Conservation (phyloP, 2,113 vertebrate species). For the Nyctibius bracteatus region DNA sequence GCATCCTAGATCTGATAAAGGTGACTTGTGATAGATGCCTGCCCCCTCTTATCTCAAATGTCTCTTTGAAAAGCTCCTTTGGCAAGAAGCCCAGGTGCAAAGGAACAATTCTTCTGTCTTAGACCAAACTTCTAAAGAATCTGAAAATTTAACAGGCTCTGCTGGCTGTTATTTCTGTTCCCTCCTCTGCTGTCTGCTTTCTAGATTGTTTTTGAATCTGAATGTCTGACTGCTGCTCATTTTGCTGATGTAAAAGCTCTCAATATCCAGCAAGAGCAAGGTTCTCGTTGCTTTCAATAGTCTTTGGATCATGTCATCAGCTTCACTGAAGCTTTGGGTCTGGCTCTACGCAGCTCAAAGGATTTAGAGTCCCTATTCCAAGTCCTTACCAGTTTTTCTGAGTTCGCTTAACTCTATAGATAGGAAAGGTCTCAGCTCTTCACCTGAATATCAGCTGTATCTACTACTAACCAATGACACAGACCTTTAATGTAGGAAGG, state of each 20-base stretch:
- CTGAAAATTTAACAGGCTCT: background rate
- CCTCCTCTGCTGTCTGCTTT: background rate
- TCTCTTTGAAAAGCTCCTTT: conserved; percentile 29
- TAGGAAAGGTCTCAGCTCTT: background rate
- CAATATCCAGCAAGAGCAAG: background rate
- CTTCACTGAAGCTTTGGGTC: background rate
- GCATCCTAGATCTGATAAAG: background rate
- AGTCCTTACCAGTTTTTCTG: background rate
- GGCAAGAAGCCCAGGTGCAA: background rate
- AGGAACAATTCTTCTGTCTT: background rate
- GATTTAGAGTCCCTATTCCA: background rate
- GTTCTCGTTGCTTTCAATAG: background rate
- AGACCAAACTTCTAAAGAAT: background rate
- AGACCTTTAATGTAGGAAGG: background rate
- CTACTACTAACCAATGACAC: background rate
- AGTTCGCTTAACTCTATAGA: background rate
- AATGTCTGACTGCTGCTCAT: background rate
- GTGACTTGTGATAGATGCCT: conserved; percentile 9
- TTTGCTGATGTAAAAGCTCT: background rate
- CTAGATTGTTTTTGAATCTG: background rate
- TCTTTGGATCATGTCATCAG: background rate
- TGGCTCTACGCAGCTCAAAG: background rate
- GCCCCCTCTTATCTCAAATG: conserved; percentile 5
- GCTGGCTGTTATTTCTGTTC: background rate
- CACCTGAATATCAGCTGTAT: background rate